Base-by-base conservation (phyloP, 2,888 invertebrate genomes). In the Druceiella hillmani region DNA sequence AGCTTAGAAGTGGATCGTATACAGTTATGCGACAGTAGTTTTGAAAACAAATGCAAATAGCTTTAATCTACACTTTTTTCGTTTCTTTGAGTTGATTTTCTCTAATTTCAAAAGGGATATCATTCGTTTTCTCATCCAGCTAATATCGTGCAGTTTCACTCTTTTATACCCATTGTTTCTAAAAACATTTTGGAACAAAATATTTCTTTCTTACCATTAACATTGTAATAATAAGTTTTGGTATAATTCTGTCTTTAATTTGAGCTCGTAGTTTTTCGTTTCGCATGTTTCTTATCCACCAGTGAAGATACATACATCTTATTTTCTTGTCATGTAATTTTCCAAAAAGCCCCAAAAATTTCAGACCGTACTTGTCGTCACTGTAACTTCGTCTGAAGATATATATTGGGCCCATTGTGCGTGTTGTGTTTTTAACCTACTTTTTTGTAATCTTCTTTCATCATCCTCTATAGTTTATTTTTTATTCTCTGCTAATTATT, bases 11-110 rank as follows among this genome's bases (percentile, higher is more conserved):
- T 50, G 4, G 45, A 30, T 46, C 48, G 25, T 9, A 49, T 33
- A 20, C 50, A 51, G 15, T 53, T 52, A 41, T 51, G n/a, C 2
- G 51, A 55, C 20, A 50, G 48, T 27, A 51, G 17, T 38, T n/a
- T n/a, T n/a, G 51, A 47, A 17, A 50, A 22, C 26, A 30, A 38
- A 24, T 14, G 41, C 33, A 47, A 34, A 26, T 39, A 38, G 17
- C 36, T n/a, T 17, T 34, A 24, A 32, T 37, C 20, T 20, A 31
- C 32, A 20, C 29, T 30, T 37, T 29, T 22, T 9, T 31, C 35
- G 16, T 26, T 20, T 28, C 20, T 25, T 17, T 25, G n/a, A n/a
- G n/a, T n/a, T n/a, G n/a, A n/a, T n/a, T n/a, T n/a, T n/a, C n/a
- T n/a, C n/a, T n/a, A n/a, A n/a, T n/a, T n/a, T n/a, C n/a, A n/a